Evolutionary conservation across 2,113 vertebrate genomes (phyloP), one percentile per base, ranked within the genome.

Genomic region (Hiodon alosoides): DNA sequence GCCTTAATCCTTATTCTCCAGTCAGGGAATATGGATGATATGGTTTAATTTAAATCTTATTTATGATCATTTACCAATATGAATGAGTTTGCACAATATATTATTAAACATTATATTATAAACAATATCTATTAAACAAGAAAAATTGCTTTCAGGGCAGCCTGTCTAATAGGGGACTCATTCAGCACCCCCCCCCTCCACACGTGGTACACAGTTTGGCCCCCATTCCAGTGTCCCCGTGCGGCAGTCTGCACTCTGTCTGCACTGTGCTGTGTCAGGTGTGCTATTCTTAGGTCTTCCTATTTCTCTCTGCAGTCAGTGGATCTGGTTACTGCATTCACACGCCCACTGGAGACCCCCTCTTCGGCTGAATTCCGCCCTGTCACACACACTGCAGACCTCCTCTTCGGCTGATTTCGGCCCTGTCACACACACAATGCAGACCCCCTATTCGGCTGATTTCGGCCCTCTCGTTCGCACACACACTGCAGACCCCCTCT

Each of bases 261-360:
- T 80, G 67, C 75, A 78, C 71, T 75, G 77, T 57, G 16, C 79
- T 76, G 79, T 82, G 79, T 87, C 81, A 80, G 73, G 1, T 13
- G 71, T 55, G 80, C 85, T 90, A 88, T 89, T 90, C 82, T 89
- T 88, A 87, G 86, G 77, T 9, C 46, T 76, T 72, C 81, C 79
- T 67, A 81, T 81, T 84, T 86, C 83, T 76, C 85, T 77, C 83
- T 86, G 88, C 87, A 89, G 83, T 86, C 77, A 72, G 78, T 83
- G 82, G 85, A 85, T 90, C 87, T 73, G 79, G 87, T 90, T 89
- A 84, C 88, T 5, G 58, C 80, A 51, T 62, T 78, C n/a, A 46
- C 31, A n/a, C 9, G 17, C 46, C 17, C 64, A 10, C 61, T 47
- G 31, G 2, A 46, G 31, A 47, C 64, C 64, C 64, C 48, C 8